Evolutionary conservation across 2,113 vertebrate species (phyloP).

Genomic region (Oxyruncus cristatus): DNA sequence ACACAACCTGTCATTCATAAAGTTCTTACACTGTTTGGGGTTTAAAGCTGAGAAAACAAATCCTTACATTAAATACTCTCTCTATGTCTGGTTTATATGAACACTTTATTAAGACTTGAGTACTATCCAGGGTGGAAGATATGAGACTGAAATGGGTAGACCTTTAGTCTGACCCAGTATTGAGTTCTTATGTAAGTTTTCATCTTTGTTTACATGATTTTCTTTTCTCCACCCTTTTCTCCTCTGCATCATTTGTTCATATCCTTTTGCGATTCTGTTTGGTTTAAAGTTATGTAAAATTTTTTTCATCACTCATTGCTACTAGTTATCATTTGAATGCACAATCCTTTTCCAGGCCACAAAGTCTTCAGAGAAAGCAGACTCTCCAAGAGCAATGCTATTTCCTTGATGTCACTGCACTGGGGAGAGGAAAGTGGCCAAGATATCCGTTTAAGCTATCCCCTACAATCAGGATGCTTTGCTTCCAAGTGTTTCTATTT

Average conservation of each 20-base stretch:
- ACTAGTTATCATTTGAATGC: not conserved
- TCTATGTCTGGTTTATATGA: not conserved
- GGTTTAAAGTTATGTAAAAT: conserved; percentile 3
- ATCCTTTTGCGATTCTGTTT: not conserved
- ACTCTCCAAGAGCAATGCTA: not conserved
- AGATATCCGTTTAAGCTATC: not conserved
- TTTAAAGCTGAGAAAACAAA: not conserved
- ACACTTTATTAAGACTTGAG: not conserved
- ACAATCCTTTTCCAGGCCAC: not conserved
- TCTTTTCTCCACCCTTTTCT: not conserved
- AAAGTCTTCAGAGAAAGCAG: not conserved
- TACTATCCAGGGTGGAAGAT: not conserved
- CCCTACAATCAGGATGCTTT: not conserved
- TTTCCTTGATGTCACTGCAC: conserved; percentile 23
- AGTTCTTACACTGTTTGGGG: not conserved
- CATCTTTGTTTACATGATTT: not conserved
- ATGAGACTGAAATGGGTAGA: not conserved
- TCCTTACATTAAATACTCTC: not conserved
- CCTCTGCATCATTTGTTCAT: not conserved
- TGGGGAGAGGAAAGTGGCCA: not conserved
- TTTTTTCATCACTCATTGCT: not conserved
- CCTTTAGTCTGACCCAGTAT: not conserved
- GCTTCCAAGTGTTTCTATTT: not conserved
- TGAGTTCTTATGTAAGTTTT: not conserved
- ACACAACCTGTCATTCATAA: not conserved